A percentile compares a stretch with the other conserved stretches of the same genome.
These are phyloP conservation scores for Tor tambroides DNA, from an alignment of 2,113 vertebrate species.

Conservation along the genomic window DNA sequence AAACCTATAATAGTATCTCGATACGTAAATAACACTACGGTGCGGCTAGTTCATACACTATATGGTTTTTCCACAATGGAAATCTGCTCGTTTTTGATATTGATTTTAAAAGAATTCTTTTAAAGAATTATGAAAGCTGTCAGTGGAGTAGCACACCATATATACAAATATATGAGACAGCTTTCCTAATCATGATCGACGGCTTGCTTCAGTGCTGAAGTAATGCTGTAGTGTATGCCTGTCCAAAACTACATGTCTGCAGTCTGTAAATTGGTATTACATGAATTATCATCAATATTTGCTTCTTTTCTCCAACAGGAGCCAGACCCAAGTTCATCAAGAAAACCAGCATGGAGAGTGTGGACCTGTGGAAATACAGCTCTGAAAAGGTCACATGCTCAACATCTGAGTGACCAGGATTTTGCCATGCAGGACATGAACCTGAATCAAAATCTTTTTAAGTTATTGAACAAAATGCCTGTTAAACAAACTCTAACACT, in stretches of 20 bases:
- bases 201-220: background rate
- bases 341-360: slow-evolving; percentile 86
- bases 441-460: background rate
- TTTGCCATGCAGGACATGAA: background rate
- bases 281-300: background rate
- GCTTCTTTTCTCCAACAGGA: slow-evolving; percentile 72
- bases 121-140: too few relatives aligned
- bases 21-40: background rate
- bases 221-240: background rate
- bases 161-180: background rate
- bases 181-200: background rate
- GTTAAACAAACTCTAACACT: background rate
- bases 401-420: background rate
- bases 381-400: slow-evolving; percentile 83
- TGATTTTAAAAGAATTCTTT: background rate
- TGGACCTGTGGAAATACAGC: slow-evolving; percentile 87
- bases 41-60: background rate
- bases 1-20: too few relatives aligned
- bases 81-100: background rate
- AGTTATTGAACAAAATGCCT: background rate
- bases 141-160: too few relatives aligned
- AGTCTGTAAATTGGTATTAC: background rate
- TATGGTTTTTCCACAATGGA: background rate
- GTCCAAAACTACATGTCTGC: background rate
- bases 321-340: slow-evolving; percentile 90